A percentile compares a stretch with the other conserved stretches of the same genome.
Conservation (phyloP, 2,113 vertebrate species). For the Tetrax tetrax region DNA sequence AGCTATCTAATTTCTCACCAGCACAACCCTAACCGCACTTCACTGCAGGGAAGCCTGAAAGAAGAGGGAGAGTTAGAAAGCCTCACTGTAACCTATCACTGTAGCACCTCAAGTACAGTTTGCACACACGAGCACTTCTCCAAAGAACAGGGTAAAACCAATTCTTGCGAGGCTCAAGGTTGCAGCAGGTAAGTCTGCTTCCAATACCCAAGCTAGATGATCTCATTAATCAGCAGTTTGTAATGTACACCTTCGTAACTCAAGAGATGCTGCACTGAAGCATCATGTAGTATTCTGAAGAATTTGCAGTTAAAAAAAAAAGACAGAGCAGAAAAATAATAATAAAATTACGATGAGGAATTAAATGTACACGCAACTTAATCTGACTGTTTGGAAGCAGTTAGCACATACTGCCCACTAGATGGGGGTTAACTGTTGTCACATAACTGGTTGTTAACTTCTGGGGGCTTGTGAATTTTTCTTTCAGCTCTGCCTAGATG, state of each 20-base stretch:
- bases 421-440: neutral
- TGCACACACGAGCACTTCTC: neutral
- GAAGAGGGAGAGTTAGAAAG: neutral
- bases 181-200: neutral
- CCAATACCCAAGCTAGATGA: neutral
- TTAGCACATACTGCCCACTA: neutral
- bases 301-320: neutral
- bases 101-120: neutral
- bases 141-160: neutral
- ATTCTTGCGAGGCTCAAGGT: neutral
- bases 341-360: neutral
- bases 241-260: neutral
- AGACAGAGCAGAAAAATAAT: neutral
- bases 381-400: neutral
- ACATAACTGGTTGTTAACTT: neutral
- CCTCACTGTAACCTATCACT: neutral
- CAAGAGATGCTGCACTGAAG: neutral
- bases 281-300: neutral
- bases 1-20: neutral
- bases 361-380: neutral
- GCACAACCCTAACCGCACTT: neutral
- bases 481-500: neutral
- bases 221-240: neutral
- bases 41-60: neutral
- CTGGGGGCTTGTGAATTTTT: neutral